Percentiles rank a stretch among this genome's conserved stretches.
These are phyloP conservation scores for Pammene aurita DNA, from an alignment of 2,888 invertebrate genomes.

Conservation along the genomic window DNA sequence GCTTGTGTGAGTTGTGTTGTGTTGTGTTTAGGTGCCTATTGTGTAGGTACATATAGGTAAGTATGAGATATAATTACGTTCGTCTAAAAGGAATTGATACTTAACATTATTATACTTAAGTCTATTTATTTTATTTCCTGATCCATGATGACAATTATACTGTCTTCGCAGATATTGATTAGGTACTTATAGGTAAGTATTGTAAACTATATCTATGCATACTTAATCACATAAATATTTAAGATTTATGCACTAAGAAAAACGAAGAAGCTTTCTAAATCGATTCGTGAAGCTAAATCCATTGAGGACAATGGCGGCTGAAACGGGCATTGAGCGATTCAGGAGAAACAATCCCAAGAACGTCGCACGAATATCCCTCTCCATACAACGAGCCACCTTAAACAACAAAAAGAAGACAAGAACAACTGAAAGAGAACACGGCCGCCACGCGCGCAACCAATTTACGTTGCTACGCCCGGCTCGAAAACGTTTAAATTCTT, in stretches of 20 bases:
- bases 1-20: constrained; percentile 8
- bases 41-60: not conserved
- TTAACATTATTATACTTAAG: not conserved
- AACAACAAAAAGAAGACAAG: constrained; percentile 63
- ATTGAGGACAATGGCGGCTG: constrained; percentile 39
- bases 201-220: not conserved
- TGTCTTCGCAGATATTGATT: too few relatives aligned
- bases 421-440: constrained; percentile 70
- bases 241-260: constrained; percentile 12
- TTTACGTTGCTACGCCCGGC: constrained; percentile 77
- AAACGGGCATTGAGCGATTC: constrained; percentile 41
- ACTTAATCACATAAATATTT: not conserved
- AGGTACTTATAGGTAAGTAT: not conserved
- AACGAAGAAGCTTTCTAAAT: constrained; percentile 20
- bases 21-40: not conserved
- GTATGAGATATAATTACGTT: not conserved
- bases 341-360: constrained; percentile 40
- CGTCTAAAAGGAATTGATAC: too few relatives aligned
- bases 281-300: constrained; percentile 36
- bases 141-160: not conserved
- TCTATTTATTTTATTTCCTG: too few relatives aligned
- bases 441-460: constrained; percentile 74
- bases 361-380: constrained; percentile 34
- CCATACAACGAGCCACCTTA: constrained; percentile 50
- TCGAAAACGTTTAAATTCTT: constrained; percentile 81